Conservation (phyloP, 2,113 vertebrate species). For the Hassar affinis region DNA sequence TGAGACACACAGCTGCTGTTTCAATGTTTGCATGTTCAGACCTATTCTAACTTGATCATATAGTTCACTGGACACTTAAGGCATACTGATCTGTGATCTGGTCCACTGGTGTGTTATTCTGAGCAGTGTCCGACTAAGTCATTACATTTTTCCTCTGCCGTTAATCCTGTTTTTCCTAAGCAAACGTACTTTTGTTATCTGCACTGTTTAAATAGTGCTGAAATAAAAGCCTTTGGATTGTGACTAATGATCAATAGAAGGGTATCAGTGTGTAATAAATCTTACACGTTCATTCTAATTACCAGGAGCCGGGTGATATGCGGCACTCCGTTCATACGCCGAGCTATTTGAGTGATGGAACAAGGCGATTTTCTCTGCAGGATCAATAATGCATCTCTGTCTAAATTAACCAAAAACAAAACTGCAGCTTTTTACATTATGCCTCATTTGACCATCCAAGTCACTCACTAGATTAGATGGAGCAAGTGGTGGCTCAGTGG, state of each 20-base stretch:
- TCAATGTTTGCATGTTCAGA: not conserved
- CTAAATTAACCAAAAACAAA: not conserved
- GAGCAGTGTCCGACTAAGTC: not conserved
- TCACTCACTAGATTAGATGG: not conserved
- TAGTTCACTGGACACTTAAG: not conserved
- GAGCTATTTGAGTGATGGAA: not conserved
- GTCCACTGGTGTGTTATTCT: not conserved
- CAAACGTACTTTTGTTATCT: not conserved
- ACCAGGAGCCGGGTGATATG: not conserved
- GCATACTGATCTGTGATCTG: not conserved
- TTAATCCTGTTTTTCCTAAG: not conserved
- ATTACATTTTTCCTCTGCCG: not conserved
- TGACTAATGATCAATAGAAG: conserved; percentile 3
- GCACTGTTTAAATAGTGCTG: not conserved
- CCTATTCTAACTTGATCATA: not conserved
- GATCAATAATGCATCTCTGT: not conserved
- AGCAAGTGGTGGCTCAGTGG: not conserved
- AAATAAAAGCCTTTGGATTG: not conserved
- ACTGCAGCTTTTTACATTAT: not conserved
- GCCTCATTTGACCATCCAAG: not conserved
- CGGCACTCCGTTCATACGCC: not conserved
- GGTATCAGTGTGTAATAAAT: not conserved
- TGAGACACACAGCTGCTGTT: not conserved
- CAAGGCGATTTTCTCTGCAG: not conserved
- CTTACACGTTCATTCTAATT: not conserved